Base-by-base conservation (phyloP, 1,140 invertebrate genomes). In the Palaemon carinicauda region DNA sequence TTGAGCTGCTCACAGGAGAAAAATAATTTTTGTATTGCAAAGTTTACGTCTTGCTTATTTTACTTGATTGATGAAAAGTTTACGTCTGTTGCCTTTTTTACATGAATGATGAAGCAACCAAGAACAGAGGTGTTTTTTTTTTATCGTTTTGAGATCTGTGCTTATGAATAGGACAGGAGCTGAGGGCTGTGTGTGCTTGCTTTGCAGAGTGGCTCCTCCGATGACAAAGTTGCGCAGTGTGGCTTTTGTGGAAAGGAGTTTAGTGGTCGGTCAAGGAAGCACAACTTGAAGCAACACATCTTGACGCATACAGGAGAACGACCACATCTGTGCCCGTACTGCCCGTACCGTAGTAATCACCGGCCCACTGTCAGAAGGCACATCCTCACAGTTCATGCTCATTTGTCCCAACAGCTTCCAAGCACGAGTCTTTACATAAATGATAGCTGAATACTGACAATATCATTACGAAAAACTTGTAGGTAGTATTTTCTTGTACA, bases 291-390 rank as follows among this genome's bases (percentile, higher is more conserved):
- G 79, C 84, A 87, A 65, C 89, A 89, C 74, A 73, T 71, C n/a
- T 71, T 84, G 27, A 89, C 89, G 2, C 92, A 93, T 65, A 90
- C 90, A 73, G 92, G 90, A 10, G 91, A 91, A 50, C 91, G 90
- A 84, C 92, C 92, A 0, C 92, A 92, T 80, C 81, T 88, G 21
- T 93, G 93, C 84, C 90, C 92, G 41, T 89, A 92, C 51, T 93
- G 93, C 80, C 90, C 89, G 0, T 92, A 93, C 80, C 84, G 89
- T 73, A 87, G 85, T 69, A 89, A 77, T 54, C 88, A 89, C 29
- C 82, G 82, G 24, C 85, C 85, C 54, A 85, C 88, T 65, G 54
- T 89, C 27, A 80, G 82, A 33, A 75, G 88, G 53, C 88, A 89
- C 56, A 83, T 89, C 65, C 73, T 85, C 79, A 87, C 86, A 27